Percentiles rank a stretch among this genome's conserved stretches.
phyloP scores from a whole-genome alignment of 2,797 vertebrate species.

The Potorous gilbertii region DNA sequence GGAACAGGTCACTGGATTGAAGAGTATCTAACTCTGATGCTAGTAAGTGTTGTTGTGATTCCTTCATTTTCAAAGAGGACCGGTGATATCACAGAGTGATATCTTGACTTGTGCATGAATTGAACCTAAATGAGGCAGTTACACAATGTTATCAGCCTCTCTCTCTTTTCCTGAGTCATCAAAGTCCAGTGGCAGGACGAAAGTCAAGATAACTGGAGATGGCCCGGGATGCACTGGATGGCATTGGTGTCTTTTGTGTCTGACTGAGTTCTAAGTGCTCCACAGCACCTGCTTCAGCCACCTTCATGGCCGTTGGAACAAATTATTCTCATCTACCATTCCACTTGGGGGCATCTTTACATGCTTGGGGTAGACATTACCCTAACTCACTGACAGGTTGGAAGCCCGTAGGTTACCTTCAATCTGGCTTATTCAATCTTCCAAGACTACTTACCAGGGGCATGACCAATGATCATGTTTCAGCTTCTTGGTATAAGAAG shows the following conservation, averaged over 20 bases:
- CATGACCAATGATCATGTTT: background rate
- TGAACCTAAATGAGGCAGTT: background rate
- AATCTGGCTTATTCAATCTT: background rate
- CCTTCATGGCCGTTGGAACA: background rate
- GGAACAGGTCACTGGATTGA: background rate
- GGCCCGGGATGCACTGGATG: background rate
- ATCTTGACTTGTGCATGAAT: background rate
- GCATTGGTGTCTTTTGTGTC: background rate
- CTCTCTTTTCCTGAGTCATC: background rate
- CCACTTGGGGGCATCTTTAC: background rate
- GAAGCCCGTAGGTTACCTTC: background rate
- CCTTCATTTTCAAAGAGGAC: background rate
- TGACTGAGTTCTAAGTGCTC: background rate
- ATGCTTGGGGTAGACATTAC: background rate
- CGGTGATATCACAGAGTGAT: too few relatives aligned
- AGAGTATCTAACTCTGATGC: background rate
- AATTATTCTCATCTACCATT: background rate
- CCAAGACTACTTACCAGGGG: background rate
- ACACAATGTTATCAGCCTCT: background rate
- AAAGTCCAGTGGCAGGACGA: background rate
- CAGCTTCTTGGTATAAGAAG: background rate
- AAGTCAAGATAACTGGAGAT: background rate
- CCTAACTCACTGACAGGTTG: background rate
- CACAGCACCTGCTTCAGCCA: background rate
- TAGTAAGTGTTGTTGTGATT: background rate